Evolutionary conservation across 2,113 vertebrate genomes (phyloP).

Genomic region (Lanius collurio): DNA sequence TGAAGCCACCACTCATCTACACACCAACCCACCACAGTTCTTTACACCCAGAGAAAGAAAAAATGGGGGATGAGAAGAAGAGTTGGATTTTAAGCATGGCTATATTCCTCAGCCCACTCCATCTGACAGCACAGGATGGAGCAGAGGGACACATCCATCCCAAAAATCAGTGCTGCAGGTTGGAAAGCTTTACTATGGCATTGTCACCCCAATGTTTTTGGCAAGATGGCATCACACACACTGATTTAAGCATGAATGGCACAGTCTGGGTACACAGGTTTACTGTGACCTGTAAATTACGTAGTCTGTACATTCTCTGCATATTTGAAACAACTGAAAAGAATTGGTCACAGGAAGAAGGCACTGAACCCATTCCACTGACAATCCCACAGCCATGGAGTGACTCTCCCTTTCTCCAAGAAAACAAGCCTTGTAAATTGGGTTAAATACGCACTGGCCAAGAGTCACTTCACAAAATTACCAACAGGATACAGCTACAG

Average conservation of each 20-base stretch:
- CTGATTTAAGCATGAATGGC: background rate
- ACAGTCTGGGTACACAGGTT: background rate
- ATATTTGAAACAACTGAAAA: background rate
- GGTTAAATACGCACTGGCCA: background rate
- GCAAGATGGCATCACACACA: background rate
- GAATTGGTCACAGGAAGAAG: background rate
- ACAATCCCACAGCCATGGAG: background rate
- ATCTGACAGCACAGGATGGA: background rate
- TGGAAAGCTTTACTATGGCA: background rate
- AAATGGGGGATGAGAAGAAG: background rate
- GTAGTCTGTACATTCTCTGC: background rate
- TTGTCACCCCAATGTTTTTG: fast-evolving
- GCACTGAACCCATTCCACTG: background rate
- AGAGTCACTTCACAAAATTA: background rate
- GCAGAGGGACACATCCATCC: background rate
- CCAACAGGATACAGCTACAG: background rate
- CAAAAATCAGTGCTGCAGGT: fast-evolving
- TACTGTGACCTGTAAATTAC: background rate
- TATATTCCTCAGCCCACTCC: background rate
- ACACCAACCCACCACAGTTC: background rate
- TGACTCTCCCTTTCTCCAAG: background rate
- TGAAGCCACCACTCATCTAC: background rate
- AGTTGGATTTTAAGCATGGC: background rate
- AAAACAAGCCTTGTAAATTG: background rate
- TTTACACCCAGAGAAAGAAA: background rate